A percentile compares a stretch with the other conserved stretches of the same genome.
Evolutionary conservation across 1,140 invertebrate genomes (phyloP).

Genomic region (Euwallacea similis): DNA sequence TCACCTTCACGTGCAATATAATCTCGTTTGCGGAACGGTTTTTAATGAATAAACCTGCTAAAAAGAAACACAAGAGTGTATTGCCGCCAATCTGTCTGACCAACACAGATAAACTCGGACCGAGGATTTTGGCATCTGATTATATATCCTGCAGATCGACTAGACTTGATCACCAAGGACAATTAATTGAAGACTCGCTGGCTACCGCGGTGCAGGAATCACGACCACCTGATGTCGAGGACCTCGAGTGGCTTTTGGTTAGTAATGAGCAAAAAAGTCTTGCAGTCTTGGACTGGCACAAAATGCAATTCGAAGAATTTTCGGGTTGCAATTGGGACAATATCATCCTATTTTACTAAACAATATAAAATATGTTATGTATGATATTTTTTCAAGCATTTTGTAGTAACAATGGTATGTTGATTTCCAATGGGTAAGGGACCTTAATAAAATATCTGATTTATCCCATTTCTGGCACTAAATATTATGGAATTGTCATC

Average conservation of each 20-base stretch:
- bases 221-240: slow-evolving; percentile 12
- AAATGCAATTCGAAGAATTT: too few species aligned
- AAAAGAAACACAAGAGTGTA: slow-evolving; percentile 14
- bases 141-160: slow-evolving; percentile 38
- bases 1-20: slow-evolving; percentile 26
- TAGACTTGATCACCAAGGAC: slow-evolving; percentile 39
- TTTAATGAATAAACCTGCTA: slow-evolving; percentile 1
- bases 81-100: slow-evolving; percentile 40
- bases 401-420: too few species aligned
- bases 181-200: slow-evolving; percentile 28
- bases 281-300: too few species aligned
- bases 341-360: too few species aligned
- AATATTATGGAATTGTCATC: too few species aligned
- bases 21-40: slow-evolving; percentile 17
- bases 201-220: slow-evolving; percentile 25
- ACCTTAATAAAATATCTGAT: too few species aligned
- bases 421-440: too few species aligned
- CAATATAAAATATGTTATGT: too few species aligned
- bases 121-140: slow-evolving; percentile 35
- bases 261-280: too few species aligned
- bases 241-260: slow-evolving; percentile 4
- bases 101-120: slow-evolving; percentile 35
- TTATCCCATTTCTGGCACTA: too few species aligned
- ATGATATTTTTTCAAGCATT: too few species aligned
- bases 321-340: too few species aligned